These are phyloP conservation scores for Panagrolaimus sp. DNA, from an alignment of 1,140 invertebrate genomes.

Conservation along the genomic window DNA sequence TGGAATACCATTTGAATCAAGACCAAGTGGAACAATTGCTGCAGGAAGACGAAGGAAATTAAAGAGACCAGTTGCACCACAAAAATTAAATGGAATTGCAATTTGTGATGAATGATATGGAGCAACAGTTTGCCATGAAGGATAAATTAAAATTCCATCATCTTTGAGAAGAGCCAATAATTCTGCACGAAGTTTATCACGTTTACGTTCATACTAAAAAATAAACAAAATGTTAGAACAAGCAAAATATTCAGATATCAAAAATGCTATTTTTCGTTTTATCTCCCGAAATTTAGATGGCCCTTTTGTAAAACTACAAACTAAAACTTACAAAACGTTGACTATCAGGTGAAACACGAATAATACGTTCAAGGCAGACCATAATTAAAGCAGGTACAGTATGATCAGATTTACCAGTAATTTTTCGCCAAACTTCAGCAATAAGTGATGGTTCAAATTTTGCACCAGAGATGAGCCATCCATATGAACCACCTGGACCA, in stretches of 20 bases:
- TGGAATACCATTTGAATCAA: constrained; percentile 51
- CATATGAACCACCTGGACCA: not conserved
- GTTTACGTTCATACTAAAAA: constrained; percentile 50
- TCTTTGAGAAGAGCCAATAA: constrained; percentile 63
- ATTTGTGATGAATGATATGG: constrained; percentile 60
- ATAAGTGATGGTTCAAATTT: constrained; percentile 53
- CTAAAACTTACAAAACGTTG: constrained; percentile 30
- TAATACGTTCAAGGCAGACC: constrained; percentile 66
- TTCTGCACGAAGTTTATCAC: constrained; percentile 56
- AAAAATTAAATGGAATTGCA: constrained; percentile 60
- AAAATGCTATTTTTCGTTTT: too few relatives aligned
- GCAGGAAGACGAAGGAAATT: constrained; percentile 61
- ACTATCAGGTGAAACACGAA: constrained; percentile 12
- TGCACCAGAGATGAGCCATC: not conserved
- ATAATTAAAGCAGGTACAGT: constrained; percentile 77
- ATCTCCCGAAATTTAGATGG: too few relatives aligned
- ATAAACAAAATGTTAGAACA: too few relatives aligned
- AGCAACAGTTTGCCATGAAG: constrained; percentile 59
- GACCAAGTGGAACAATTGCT: constrained; percentile 60
- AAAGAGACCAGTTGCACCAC: constrained; percentile 60
- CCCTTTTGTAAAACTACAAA: too few relatives aligned
- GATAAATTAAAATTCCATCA: constrained; percentile 60
- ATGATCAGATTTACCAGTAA: constrained; percentile 71
- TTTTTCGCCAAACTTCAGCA: constrained; percentile 62
- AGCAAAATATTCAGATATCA: too few relatives aligned